These are phyloP conservation scores for Euglossa dilemma DNA, from an alignment of 1,140 invertebrate species.

Conservation along the genomic window DNA sequence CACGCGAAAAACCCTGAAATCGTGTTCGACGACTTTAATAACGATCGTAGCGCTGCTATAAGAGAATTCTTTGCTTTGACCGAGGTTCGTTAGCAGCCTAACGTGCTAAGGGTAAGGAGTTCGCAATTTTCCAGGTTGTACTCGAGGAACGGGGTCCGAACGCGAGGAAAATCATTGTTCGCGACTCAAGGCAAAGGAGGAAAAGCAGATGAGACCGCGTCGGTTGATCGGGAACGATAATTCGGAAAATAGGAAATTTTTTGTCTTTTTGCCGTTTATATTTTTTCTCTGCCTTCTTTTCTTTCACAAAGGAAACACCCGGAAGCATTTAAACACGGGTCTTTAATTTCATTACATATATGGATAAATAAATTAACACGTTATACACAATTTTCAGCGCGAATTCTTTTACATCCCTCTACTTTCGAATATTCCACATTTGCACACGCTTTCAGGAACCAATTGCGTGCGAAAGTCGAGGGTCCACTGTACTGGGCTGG, in stretches of 20 bases:
- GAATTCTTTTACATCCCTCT: too few species aligned
- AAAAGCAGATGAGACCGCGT: neutral
- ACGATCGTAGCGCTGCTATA: neutral
- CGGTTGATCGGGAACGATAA: conserved; percentile 52
- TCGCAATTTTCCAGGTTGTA: conserved; percentile 65
- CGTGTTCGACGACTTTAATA: neutral
- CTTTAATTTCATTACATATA: too few species aligned
- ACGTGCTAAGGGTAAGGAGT: conserved; percentile 31
- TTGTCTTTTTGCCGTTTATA: too few species aligned
- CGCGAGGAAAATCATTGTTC: conserved; percentile 66
- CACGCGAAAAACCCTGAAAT: neutral
- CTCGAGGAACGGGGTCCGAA: conserved; percentile 45
- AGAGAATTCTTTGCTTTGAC: conserved; percentile 30
- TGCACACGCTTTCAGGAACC: too few species aligned
- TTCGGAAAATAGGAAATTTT: conserved; percentile 55
- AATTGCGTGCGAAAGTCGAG: too few species aligned
- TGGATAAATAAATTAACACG: too few species aligned
- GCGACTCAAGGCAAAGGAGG: conserved; percentile 33
- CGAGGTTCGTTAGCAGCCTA: neutral
- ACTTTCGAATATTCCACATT: too few species aligned
- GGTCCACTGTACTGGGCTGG: too few species aligned
- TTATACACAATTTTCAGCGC: too few species aligned
- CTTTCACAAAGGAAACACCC: too few species aligned
- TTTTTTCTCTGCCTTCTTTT: too few species aligned
- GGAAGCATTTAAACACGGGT: too few species aligned